These are phyloP conservation scores for Mnemiopsis leidyi DNA, from an alignment of 37 sponge, comb jelly and placozoan genomes.

Conservation along the genomic window DNA sequence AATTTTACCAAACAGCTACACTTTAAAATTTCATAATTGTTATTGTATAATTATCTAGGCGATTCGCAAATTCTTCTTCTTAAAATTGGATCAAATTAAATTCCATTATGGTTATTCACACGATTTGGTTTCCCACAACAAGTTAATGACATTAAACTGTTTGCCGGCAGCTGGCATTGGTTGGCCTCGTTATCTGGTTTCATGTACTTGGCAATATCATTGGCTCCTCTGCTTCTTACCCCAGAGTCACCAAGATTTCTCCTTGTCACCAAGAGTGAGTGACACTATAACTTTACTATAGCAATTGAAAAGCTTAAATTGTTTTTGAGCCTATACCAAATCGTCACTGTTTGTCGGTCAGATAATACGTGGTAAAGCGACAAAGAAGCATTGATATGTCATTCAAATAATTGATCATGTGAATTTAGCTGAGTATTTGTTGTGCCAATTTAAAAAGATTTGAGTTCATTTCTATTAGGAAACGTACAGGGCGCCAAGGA, in stretches of 20 bases:
- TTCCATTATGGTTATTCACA: too few relatives aligned
- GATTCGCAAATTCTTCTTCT: background rate
- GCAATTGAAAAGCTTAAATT: too few relatives aligned
- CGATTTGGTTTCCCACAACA: background rate
- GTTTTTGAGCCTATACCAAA: too few relatives aligned
- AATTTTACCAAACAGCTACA: background rate
- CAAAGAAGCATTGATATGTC: too few relatives aligned
- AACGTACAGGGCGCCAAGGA: background rate
- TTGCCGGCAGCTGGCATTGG: slow-evolving; percentile 34
- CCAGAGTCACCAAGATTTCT: slow-evolving; percentile 44
- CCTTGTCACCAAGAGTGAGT: slow-evolving; percentile 6
- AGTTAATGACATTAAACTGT: background rate
- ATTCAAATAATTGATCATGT: too few relatives aligned
- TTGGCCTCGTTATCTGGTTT: background rate
- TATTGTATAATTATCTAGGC: background rate
- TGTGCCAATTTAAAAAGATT: too few relatives aligned
- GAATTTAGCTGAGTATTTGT: too few relatives aligned
- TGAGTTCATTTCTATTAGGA: background rate
- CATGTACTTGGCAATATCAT: background rate
- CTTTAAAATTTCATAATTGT: background rate
- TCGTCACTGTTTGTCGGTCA: too few relatives aligned
- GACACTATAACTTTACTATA: too few relatives aligned
- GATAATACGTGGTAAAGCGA: too few relatives aligned
- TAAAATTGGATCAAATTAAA: background rate
- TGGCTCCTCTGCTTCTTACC: background rate